Percentiles rank a stretch among this genome's conserved stretches.
phyloP scores from a whole-genome alignment of 1,140 invertebrate genomes.

The Habropoda laboriosa region DNA sequence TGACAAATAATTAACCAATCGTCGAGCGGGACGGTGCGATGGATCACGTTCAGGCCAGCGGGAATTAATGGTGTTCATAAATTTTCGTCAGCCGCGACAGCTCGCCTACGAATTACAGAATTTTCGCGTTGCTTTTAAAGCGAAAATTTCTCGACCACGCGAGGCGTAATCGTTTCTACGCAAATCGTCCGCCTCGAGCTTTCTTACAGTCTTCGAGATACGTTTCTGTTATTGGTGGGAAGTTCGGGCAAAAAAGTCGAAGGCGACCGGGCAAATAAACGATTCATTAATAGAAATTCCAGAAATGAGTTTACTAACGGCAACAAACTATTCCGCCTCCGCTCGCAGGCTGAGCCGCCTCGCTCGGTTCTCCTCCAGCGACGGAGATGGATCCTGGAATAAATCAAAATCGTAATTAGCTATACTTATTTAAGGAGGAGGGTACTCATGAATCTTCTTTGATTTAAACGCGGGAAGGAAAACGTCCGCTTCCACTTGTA shows the following conservation, averaged over 20 bases:
- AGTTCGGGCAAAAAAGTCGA: background rate
- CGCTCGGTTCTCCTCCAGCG: background rate
- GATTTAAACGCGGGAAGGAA: background rate
- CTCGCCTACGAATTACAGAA: constrained; percentile 33
- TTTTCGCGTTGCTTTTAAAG: constrained; percentile 56
- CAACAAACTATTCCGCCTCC: constrained; percentile 10
- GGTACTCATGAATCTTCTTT: background rate
- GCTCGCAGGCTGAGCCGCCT: no score
- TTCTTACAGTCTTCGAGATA: constrained; percentile 42
- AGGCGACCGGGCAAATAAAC: background rate
- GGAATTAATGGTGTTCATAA: constrained; percentile 53
- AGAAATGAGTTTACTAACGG: constrained; percentile 6
- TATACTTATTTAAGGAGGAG: constrained; percentile 19
- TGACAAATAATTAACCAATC: constrained; percentile 58
- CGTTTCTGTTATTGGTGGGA: constrained; percentile 27
- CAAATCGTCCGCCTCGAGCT: constrained; percentile 49
- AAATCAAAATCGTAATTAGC: constrained; percentile 33
- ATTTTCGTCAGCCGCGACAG: constrained; percentile 50
- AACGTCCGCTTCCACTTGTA: background rate
- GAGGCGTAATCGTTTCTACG: constrained; percentile 44
- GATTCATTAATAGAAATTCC: constrained; percentile 28
- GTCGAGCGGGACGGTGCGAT: constrained; percentile 38
- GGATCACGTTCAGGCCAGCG: constrained; percentile 40
- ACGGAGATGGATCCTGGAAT: background rate
- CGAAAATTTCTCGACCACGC: constrained; percentile 57